Base-by-base conservation (phyloP, 2,888 invertebrate species). In the Protula sp. region DNA sequence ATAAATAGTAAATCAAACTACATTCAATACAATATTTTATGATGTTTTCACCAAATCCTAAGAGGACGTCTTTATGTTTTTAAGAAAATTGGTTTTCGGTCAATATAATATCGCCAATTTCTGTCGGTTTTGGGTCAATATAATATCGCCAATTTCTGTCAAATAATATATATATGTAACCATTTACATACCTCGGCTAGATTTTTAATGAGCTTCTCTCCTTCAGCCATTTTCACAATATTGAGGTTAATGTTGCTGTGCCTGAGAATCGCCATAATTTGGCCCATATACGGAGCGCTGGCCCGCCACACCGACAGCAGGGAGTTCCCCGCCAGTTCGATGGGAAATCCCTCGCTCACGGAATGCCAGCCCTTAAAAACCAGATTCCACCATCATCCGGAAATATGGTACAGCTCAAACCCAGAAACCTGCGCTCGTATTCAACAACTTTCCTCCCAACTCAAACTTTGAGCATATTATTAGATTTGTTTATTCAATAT, bases 311-410 rank as follows among this genome's bases (percentile, higher is more conserved):
- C 59, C 1, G 60, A 58, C 19, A 57, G 52, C 47, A 66, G 53
- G 24, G 58, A 53, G 3, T 62, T 60, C 1, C 71, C 72, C 64
- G 70, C 72, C 47, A 72, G 63, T 3, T 64, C 63, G 28, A 76
- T 60, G 1, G 61, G 59, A 19, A 75, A 47, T 0, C 73, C 74
- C 0, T 71, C 64, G 22, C 64, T 59, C 2, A 70, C 70, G 51
- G 66, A 56, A 63, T 78, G 78, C 78, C 78, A 78, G 3, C 76
- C 76, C 75, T 77, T 55, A 5, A 57, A 60, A 47, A 22, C n/a
- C n/a, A n/a, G n/a, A n/a, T n/a, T n/a, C n/a, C n/a, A n/a, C n/a
- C n/a, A 56, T 14, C 27, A 26, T 19, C 28, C 31, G 50, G 5
- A 50, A 38, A 38, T n/a, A 14, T 38, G 9, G 45, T n/a, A 14